Evolutionary conservation across 1,140 invertebrate genomes (phyloP).

Genomic region (Lepidurus apus): DNA sequence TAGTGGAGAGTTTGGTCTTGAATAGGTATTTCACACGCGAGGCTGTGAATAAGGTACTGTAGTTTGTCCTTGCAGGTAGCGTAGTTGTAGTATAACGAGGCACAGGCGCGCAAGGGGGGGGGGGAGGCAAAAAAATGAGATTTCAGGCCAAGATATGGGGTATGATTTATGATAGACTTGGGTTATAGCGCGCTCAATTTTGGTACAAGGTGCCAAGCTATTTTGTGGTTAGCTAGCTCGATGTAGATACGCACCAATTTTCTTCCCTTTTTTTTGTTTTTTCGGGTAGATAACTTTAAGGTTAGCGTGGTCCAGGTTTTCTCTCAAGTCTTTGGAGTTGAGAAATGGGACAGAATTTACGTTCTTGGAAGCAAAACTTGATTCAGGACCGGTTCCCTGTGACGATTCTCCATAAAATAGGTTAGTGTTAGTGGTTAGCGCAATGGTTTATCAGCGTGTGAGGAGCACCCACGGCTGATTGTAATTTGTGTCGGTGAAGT

Average conservation of each 20-base stretch:
- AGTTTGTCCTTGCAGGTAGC: neutral
- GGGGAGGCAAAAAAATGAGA: neutral
- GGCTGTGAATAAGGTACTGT: neutral
- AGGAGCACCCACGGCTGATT: no score
- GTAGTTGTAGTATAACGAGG: neutral
- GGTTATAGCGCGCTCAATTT: constrained; percentile 2
- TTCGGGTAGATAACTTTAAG: no score
- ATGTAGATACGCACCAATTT: neutral
- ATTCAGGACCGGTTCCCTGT: neutral
- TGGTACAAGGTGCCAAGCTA: neutral
- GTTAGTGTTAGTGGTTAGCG: no score
- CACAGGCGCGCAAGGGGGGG: neutral
- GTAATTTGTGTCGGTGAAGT: no score
- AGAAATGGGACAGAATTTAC: neutral
- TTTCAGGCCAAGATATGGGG: constrained; percentile 3
- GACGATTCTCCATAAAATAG: no score
- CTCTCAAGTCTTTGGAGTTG: neutral
- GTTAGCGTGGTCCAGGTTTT: neutral
- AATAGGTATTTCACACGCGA: constrained; percentile 11
- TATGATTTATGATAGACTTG: neutral
- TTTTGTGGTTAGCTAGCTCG: neutral
- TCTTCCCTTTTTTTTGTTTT: neutral
- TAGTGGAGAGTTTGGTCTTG: neutral
- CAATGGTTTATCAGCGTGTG: no score
- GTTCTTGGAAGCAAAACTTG: neutral